These are phyloP conservation scores for Danio aesculapii DNA, from an alignment of 2,797 vertebrate species.

Conservation along the genomic window DNA sequence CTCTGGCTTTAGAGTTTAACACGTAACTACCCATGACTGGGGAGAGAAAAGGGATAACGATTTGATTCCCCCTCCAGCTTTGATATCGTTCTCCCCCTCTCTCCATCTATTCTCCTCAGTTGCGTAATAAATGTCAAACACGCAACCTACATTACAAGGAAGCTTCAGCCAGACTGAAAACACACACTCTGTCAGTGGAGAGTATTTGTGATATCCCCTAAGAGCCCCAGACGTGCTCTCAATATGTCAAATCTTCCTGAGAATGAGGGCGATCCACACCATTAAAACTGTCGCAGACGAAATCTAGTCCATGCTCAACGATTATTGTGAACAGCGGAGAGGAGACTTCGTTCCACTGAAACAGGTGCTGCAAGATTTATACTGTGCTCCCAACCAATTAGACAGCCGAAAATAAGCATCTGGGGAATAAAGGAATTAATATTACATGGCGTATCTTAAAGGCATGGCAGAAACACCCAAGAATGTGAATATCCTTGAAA, in stretches of 20 bases:
- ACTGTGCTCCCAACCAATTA: constrained; percentile 3
- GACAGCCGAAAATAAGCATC: neutral
- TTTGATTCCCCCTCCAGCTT: constrained; percentile 18
- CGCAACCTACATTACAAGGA: constrained; percentile 32
- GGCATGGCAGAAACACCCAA: neutral
- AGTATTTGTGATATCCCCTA: constrained; percentile 28
- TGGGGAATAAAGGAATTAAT: neutral
- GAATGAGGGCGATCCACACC: constrained; percentile 39
- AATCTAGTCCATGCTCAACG: constrained; percentile 43
- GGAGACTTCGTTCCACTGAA: constrained; percentile 1
- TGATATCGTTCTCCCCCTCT: constrained; percentile 12
- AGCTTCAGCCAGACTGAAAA: constrained; percentile 10
- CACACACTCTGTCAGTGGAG: constrained; percentile 37
- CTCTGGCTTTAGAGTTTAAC: constrained; percentile 50
- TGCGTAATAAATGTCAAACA: constrained; percentile 13
- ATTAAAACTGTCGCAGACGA: constrained; percentile 26
- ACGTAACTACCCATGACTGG: constrained; percentile 42
- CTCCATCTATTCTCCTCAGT: neutral
- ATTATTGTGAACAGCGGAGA: neutral
- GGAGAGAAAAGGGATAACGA: constrained; percentile 39
- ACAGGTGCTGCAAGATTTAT: constrained; percentile 5
- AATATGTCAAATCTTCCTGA: constrained; percentile 46
- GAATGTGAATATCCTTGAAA: constrained; percentile 2
- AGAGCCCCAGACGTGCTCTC: constrained; percentile 42
- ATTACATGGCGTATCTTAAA: neutral